phyloP scores from a whole-genome alignment of 2,888 invertebrate genomes.

The Troides aeacus region DNA sequence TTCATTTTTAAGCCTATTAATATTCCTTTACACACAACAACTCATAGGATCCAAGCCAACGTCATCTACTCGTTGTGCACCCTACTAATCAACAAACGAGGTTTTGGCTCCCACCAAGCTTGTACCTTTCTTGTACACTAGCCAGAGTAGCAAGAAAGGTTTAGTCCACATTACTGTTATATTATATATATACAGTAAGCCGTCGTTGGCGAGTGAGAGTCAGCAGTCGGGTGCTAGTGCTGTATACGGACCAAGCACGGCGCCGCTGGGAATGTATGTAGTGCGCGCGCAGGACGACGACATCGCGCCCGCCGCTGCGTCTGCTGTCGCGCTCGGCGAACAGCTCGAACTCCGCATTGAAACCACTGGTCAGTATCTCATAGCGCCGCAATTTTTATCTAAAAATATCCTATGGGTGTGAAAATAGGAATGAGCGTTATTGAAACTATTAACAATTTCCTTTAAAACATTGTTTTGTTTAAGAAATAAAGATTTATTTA shows the following conservation, averaged over 20 bases:
- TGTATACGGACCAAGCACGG: constrained; percentile 52
- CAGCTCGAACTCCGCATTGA: constrained; percentile 67
- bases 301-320: constrained; percentile 35
- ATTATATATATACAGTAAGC: constrained; percentile 40
- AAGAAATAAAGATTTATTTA: too few relatives aligned
- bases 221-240: constrained; percentile 57
- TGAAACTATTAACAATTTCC: too few relatives aligned
- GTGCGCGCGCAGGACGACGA: constrained; percentile 50
- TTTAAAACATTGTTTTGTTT: too few relatives aligned
- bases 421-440: too few relatives aligned
- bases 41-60: too few relatives aligned
- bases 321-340: constrained; percentile 67
- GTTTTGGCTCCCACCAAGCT: too few relatives aligned
- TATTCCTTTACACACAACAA: not conserved
- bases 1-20: not conserved
- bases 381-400: too few relatives aligned
- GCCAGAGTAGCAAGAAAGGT: not conserved
- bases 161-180: not conserved
- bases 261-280: constrained; percentile 67
- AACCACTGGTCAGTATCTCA: constrained; percentile 49
- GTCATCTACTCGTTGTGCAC: too few relatives aligned
- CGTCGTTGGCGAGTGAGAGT: constrained; percentile 44
- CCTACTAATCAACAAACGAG: too few relatives aligned
- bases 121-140: not conserved
- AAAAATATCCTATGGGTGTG: too few relatives aligned